A percentile compares a stretch with the other conserved stretches of the same genome.
Conservation (phyloP, 2,797 vertebrate genomes). For the Melanotaenia nigrans region DNA sequence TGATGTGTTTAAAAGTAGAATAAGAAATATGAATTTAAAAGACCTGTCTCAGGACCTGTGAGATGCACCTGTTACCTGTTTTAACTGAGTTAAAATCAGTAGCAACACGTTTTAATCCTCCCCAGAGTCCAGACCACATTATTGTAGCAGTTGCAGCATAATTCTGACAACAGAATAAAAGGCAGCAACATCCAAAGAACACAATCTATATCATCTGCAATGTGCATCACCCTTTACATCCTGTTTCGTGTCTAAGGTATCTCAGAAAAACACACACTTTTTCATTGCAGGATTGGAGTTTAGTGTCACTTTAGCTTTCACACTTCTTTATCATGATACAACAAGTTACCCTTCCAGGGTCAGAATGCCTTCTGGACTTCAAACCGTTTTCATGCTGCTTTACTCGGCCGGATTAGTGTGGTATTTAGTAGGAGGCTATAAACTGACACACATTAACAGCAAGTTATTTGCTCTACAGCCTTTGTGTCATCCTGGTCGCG, state of each 20-base stretch:
- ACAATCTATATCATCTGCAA: too few relatives aligned
- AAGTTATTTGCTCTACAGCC: conserved; percentile 20
- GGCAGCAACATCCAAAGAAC: too few relatives aligned
- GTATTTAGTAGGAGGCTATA: conserved; percentile 60
- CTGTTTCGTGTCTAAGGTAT: too few relatives aligned
- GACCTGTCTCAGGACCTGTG: background rate
- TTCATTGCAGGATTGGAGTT: background rate
- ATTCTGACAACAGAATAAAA: background rate
- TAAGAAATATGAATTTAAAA: background rate
- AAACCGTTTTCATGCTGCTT: conserved; percentile 22
- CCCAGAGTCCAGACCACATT: background rate
- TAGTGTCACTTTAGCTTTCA: background rate
- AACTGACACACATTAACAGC: conserved; percentile 66
- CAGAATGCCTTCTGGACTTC: conserved; percentile 19
- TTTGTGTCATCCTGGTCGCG: conserved; percentile 15
- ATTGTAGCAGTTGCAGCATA: background rate
- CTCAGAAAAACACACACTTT: background rate
- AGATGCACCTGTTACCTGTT: background rate
- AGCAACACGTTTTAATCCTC: background rate
- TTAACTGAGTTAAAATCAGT: background rate
- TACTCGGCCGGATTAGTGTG: conserved; percentile 28
- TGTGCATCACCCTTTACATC: background rate
- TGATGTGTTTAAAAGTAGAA: background rate
- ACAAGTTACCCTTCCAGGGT: background rate
- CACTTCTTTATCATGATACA: background rate